phyloP scores from a whole-genome alignment of 2,797 vertebrate species.

The Liasis olivaceus region DNA sequence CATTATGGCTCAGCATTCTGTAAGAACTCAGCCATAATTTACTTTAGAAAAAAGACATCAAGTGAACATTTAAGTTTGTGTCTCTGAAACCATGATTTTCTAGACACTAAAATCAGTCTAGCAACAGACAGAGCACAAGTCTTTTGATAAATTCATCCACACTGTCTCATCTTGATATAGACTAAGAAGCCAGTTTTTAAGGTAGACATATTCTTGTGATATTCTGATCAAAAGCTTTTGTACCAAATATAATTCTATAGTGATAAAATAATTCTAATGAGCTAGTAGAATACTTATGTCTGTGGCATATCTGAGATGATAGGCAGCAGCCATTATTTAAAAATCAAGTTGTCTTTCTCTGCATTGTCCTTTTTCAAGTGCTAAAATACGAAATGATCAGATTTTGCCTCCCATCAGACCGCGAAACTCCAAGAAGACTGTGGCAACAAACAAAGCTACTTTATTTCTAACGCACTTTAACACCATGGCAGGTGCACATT shows the following conservation, averaged over 20 bases:
- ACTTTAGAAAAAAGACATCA: not conserved
- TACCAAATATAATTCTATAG: conserved; percentile 10
- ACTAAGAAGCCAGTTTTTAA: conserved; percentile 11
- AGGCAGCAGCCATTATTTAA: conserved; percentile 19
- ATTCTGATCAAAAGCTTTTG: not conserved
- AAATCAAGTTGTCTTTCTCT: not conserved
- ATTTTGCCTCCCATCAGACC: not conserved
- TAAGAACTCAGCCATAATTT: not conserved
- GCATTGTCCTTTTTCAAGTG: not conserved
- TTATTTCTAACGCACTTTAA: not conserved
- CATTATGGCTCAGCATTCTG: not conserved
- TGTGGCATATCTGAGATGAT: not conserved
- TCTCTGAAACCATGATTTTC: not conserved
- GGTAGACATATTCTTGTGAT: not conserved
- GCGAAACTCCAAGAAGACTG: not conserved
- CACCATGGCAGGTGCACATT: not conserved
- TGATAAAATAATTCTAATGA: conserved; percentile 11
- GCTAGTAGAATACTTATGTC: not conserved
- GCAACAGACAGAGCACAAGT: not conserved
- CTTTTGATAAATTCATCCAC: conserved; percentile 20
- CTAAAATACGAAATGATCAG: not conserved
- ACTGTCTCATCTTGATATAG: not conserved
- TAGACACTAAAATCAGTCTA: conserved; percentile 13
- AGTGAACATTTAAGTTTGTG: not conserved
- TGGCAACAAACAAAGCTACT: not conserved